Percentiles rank a stretch among this genome's conserved stretches.
phyloP scores from a whole-genome alignment of 2,113 vertebrate species.

The Tachysurus fulvidraco region DNA sequence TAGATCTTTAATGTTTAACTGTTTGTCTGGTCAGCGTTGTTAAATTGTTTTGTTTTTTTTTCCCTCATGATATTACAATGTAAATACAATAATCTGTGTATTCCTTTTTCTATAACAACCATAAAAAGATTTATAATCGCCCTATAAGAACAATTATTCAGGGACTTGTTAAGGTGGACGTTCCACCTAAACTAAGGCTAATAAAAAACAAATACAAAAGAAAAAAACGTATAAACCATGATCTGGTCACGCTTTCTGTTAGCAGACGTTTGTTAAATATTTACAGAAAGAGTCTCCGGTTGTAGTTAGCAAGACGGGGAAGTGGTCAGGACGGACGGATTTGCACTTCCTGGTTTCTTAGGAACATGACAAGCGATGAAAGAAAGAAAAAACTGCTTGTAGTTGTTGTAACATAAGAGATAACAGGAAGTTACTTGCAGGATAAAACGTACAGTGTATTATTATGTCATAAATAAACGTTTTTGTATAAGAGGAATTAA shows the following conservation, averaged over 20 bases:
- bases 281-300: neutral
- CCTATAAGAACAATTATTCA: neutral
- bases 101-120: neutral
- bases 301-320: neutral
- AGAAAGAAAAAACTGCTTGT: neutral
- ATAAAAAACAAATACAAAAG: neutral
- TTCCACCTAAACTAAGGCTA: neutral
- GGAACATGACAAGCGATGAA: neutral
- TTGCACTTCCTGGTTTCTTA: neutral
- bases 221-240: neutral
- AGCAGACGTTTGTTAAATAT: neutral
- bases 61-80: neutral
- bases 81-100: neutral
- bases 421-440: neutral
- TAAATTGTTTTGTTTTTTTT: neutral
- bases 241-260: neutral
- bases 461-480: neutral
- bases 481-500: neutral
- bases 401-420: neutral
- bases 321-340: neutral
- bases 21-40: neutral
- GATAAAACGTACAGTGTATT: neutral
- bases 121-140: too few species aligned
- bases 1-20: neutral
- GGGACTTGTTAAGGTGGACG: neutral